Evolutionary conservation across 2,888 invertebrate species (phyloP).

Genomic region (Andrena marginata): DNA sequence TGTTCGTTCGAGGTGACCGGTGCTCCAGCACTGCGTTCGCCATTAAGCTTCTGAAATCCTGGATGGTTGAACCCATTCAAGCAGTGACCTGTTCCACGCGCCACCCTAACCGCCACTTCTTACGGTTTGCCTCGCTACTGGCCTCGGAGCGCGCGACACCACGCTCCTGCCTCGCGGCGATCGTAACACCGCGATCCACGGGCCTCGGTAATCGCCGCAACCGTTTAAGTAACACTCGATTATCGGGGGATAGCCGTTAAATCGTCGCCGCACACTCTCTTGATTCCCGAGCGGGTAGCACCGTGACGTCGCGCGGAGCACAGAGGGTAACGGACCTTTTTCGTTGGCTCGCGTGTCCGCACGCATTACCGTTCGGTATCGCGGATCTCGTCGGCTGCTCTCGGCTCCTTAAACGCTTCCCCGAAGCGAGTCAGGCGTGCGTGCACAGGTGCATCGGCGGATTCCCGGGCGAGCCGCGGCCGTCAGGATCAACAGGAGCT

Average conservation of each 20-base stretch:
- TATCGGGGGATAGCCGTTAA: constrained; percentile 15
- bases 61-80: background rate
- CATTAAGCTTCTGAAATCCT: background rate
- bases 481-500: constrained; percentile 14
- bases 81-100: background rate
- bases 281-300: background rate
- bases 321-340: constrained; percentile 47
- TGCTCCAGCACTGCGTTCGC: background rate
- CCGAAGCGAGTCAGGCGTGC: background rate
- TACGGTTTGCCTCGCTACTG: too few species aligned
- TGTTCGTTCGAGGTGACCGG: background rate
- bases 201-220: constrained; percentile 5
- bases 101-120: background rate
- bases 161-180: too few species aligned
- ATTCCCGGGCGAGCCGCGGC: background rate
- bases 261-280: constrained; percentile 25
- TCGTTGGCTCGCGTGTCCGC: constrained; percentile 44
- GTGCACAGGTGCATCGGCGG: background rate
- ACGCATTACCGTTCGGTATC: constrained; percentile 35
- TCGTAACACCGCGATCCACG: constrained; percentile 5
- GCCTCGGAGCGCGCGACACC: too few species aligned
- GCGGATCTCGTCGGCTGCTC: background rate
- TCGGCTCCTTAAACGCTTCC: background rate
- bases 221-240: constrained; percentile 16
- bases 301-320: constrained; percentile 16